Conservation (phyloP, 2,888 invertebrate species). For the Megaustenia siamemsis region DNA sequence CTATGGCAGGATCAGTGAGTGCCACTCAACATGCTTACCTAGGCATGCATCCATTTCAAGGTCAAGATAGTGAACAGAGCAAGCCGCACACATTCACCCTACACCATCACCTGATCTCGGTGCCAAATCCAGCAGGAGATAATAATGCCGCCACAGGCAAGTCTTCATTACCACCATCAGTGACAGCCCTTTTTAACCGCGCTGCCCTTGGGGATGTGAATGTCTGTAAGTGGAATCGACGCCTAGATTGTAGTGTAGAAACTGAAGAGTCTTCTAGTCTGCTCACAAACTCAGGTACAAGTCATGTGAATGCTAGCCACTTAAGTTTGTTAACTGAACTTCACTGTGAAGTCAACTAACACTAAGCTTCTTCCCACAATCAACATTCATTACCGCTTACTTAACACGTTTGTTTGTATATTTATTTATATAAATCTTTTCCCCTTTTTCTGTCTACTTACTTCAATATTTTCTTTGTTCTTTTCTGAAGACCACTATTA, state of each 20-base stretch:
- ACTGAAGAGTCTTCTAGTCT: constrained; percentile 1
- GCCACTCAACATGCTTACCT: constrained; percentile 24
- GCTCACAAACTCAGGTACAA: constrained; percentile 22
- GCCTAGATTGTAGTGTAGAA: constrained; percentile 53
- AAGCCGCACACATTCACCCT: constrained; percentile 11
- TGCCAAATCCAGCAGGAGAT: constrained; percentile 50
- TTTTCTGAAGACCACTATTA: no score
- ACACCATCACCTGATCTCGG: constrained; percentile 18
- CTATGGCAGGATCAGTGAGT: constrained; percentile 14
- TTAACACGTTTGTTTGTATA: no score
- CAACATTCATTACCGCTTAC: no score
- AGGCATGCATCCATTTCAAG: constrained; percentile 35
- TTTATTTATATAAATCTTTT: no score
- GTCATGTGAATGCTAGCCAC: neutral
- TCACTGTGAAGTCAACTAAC: no score
- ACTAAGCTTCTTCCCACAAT: no score
- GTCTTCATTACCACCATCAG: constrained; percentile 57
- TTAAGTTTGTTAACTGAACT: no score
- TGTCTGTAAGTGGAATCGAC: constrained; percentile 56
- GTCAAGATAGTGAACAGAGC: constrained; percentile 12
- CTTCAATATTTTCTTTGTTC: no score
- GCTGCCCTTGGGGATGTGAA: constrained; percentile 58
- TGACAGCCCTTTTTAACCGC: constrained; percentile 66
- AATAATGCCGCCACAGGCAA: constrained; percentile 47
- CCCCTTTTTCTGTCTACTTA: no score